Conservation (phyloP, 2,797 vertebrate species). For the Lithobates sylvaticus region DNA sequence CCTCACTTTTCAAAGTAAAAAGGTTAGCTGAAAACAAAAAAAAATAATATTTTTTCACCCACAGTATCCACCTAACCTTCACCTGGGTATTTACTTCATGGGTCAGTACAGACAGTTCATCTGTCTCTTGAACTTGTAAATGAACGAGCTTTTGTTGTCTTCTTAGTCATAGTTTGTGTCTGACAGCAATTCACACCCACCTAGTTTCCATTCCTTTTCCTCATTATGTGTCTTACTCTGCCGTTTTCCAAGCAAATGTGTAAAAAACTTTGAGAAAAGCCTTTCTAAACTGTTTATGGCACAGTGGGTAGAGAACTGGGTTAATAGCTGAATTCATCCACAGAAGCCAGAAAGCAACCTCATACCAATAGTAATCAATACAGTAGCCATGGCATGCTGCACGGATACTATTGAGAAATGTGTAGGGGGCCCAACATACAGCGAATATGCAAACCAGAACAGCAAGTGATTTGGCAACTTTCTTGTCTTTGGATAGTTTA, state of each 20-base stretch:
- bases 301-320: conserved; percentile 89
- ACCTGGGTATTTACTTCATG: too few relatives aligned
- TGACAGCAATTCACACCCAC: too few relatives aligned
- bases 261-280: conserved; percentile 77
- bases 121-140: too few relatives aligned
- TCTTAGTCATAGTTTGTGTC: too few relatives aligned
- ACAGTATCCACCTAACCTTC: too few relatives aligned
- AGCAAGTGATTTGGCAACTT: conserved; percentile 86
- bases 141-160: too few relatives aligned
- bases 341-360: conserved; percentile 89
- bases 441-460: conserved; percentile 86
- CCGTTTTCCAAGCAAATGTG: conserved; percentile 15
- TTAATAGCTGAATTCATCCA: conserved; percentile 91
- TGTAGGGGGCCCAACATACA: conserved; percentile 90
- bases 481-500: conserved; percentile 84
- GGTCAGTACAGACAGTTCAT: too few relatives aligned
- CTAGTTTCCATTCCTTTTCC: too few relatives aligned
- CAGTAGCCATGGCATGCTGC: conserved; percentile 79
- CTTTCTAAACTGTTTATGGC: conserved; percentile 85
- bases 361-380: conserved; percentile 77
- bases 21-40: too few relatives aligned
- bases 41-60: too few relatives aligned
- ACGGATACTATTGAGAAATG: conserved; percentile 84
- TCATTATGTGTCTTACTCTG: neutral
- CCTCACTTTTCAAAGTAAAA: too few relatives aligned